Evolutionary conservation across 2,888 invertebrate genomes (phyloP).

Genomic region (Sinopyrophorus schimmeli): DNA sequence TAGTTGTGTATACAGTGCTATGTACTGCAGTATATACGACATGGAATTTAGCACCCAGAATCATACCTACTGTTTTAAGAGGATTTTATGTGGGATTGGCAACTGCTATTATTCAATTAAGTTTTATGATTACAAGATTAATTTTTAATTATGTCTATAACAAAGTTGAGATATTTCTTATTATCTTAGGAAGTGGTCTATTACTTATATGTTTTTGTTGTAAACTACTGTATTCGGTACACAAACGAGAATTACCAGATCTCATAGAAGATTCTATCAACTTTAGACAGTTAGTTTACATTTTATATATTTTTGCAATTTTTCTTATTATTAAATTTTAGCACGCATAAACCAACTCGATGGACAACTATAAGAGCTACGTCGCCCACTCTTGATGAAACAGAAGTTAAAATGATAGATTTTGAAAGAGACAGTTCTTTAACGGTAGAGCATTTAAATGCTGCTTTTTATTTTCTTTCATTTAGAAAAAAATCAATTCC

Average conservation of each 20-base stretch:
- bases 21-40: background rate
- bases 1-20: slow-evolving; percentile 2
- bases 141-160: background rate
- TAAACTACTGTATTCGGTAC: background rate
- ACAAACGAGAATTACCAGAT: slow-evolving; percentile 17
- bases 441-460: background rate
- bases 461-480: background rate
- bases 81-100: slow-evolving; percentile 6
- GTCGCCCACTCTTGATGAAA: slow-evolving; percentile 14
- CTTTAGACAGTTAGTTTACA: slow-evolving; percentile 9
- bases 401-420: slow-evolving; percentile 14
- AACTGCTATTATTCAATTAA: slow-evolving; percentile 2
- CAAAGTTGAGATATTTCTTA: background rate
- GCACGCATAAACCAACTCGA: slow-evolving; percentile 11
- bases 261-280: slow-evolving; percentile 7
- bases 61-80: slow-evolving; percentile 34
- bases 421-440: slow-evolving; percentile 10
- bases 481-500: too few species aligned
- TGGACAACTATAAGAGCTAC: slow-evolving; percentile 9
- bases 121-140: background rate
- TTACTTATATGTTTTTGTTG: background rate
- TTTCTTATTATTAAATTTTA: slow-evolving; percentile 1
- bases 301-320: background rate
- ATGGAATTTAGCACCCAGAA: slow-evolving; percentile 38
- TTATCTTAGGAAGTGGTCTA: background rate